These are phyloP conservation scores for Chydorus sphaericus DNA, from an alignment of 2,888 invertebrate species.

Conservation along the genomic window DNA sequence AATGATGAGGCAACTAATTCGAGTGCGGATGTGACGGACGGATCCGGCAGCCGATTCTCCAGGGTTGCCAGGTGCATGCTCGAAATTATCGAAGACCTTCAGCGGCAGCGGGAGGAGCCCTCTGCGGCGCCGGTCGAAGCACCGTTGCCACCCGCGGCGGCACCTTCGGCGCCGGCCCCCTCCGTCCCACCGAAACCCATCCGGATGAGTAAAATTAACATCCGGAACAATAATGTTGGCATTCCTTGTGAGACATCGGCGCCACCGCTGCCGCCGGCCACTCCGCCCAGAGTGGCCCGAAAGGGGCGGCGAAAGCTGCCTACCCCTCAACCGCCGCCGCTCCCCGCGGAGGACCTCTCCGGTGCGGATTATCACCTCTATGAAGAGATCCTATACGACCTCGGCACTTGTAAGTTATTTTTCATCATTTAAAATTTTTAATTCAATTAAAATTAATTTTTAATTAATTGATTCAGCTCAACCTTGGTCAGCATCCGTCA, in stretches of 20 bases:
- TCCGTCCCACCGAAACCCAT: slow-evolving; percentile 5
- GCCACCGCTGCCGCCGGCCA: slow-evolving; percentile 15
- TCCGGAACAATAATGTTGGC: too few relatives aligned
- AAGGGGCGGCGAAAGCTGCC: slow-evolving; percentile 14
- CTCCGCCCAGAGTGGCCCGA: neutral
- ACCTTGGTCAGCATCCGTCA: neutral
- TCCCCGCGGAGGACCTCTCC: slow-evolving; percentile 7
- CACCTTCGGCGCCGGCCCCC: neutral
- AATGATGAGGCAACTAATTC: too few relatives aligned
- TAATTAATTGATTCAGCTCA: too few relatives aligned
- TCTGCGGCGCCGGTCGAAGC: neutral
- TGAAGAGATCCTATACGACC: slow-evolving; percentile 26
- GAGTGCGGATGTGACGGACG: too few relatives aligned
- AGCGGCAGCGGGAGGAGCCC: slow-evolving; percentile 19
- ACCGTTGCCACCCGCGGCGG: too few relatives aligned
- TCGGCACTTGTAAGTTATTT: slow-evolving; percentile 16
- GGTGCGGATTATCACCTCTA: slow-evolving; percentile 25
- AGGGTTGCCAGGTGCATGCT: slow-evolving; percentile 27
- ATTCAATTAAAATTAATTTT: too few relatives aligned
- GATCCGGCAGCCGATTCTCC: slow-evolving; percentile 23
- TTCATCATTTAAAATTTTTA: slow-evolving; percentile 21
- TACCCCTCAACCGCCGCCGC: slow-evolving; percentile 14
- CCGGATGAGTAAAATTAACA: neutral
- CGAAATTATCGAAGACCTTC: slow-evolving; percentile 26
- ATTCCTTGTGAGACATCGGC: too few relatives aligned